Evolutionary conservation across 2,888 invertebrate species (phyloP), one percentile per base, ranked within the genome.

Genomic region (Blera fallax): DNA sequence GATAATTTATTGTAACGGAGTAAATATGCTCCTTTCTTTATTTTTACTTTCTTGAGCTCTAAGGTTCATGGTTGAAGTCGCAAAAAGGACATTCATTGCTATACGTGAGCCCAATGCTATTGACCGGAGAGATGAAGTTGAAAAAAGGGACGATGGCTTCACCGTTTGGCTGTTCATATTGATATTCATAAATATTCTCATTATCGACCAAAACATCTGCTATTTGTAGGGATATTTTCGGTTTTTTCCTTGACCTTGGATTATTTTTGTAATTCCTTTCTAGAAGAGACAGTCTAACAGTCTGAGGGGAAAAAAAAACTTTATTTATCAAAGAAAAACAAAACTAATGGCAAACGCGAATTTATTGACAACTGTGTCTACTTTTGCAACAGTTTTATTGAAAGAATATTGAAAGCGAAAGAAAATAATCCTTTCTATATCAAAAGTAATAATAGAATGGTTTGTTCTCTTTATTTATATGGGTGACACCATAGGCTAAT

Each of bases 1-100:
- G 58, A 67, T 77, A 67, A 67, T 77, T 67, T 60, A 77, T 77
- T 58, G 76, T 18, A n/a, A n/a, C n/a, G n/a, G 58, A 37, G 11
- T 58, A 24, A 58, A 56, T 40, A 56, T 43, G 43, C 48, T 43
- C 43, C 43, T 29, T 52, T 32, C 29, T 40, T 37, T 64, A 11
- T 24, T 58, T 67, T 34, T 40, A 50, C 21, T 72, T 72, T 56
- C 6, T 32, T 16, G 8, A 11, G 27, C 16, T 29, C 34, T n/a
- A n/a, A n/a, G 64, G 50, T 58, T 69, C 69, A 67, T 16, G 40
- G 52, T 69, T 77, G 56, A 65, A 34, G 56, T 48, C 18, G 29
- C 37, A 54, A 64, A 65, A 67, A 11, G 16, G 52, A 56, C 56
- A 65, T 27, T 45, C 56, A 43, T 32, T 65, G 54, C 48, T 29